Conservation (phyloP, 35 echinoderm and acorn worm genomes). For the Ophioderma brevispina region DNA sequence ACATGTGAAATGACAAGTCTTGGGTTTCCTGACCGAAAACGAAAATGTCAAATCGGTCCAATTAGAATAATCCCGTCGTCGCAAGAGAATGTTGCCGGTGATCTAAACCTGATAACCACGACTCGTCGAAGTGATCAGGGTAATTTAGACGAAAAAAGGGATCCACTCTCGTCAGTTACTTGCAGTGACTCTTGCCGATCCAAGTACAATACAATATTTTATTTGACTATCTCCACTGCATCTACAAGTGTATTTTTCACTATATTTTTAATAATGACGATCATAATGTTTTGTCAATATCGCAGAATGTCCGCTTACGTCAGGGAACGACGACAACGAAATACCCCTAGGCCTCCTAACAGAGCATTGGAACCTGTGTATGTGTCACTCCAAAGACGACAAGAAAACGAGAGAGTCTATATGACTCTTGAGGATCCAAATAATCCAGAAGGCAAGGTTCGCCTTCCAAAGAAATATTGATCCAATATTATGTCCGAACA, state of each 20-base stretch:
- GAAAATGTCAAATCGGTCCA: background rate
- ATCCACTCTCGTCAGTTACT: background rate
- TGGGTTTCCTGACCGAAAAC: background rate
- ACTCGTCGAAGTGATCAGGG: background rate
- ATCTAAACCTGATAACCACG: background rate
- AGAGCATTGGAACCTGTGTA: background rate
- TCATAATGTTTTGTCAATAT: background rate
- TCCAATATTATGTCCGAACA: too few species aligned
- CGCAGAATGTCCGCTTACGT: background rate
- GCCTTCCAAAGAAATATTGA: background rate
- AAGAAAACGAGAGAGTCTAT: background rate
- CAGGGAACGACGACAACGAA: background rate
- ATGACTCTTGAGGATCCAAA: constrained; percentile 2
- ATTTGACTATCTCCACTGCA: background rate
- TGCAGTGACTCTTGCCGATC: background rate
- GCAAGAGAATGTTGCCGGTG: background rate
- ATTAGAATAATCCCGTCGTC: background rate
- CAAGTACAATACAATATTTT: background rate
- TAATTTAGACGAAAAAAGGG: background rate
- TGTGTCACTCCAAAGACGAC: background rate
- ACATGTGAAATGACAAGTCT: background rate
- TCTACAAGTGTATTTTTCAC: background rate
- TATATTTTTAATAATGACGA: background rate
- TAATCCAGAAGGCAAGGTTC: background rate
- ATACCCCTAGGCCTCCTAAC: background rate